Percentiles rank a stretch among this genome's conserved stretches.
Evolutionary conservation across 2,797 vertebrate species (phyloP).

Genomic region (Percopsis omiscomaycus): DNA sequence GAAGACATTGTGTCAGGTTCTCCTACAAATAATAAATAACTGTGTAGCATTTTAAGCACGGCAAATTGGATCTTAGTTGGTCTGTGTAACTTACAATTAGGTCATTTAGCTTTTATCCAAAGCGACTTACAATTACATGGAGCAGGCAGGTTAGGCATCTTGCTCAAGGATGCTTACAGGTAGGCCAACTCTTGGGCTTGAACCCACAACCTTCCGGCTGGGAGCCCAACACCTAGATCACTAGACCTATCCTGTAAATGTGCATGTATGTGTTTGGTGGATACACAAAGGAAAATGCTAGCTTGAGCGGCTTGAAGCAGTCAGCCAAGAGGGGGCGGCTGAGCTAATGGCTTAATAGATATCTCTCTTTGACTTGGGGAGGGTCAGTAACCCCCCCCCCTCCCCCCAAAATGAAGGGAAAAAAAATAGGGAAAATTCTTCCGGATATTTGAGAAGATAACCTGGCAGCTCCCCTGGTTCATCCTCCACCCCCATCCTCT

Average conservation of each 20-base stretch:
- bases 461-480: constrained; percentile 64
- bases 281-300: constrained; percentile 30
- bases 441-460: constrained; percentile 83
- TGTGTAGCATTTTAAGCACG: constrained; percentile 27
- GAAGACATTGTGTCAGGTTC: neutral
- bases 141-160: too few species aligned
- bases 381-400: constrained; percentile 70
- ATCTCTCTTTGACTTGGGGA: constrained; percentile 64
- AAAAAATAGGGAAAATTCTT: constrained; percentile 48
- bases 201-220: too few species aligned
- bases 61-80: constrained; percentile 26
- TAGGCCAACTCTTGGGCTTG: too few species aligned
- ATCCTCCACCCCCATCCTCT: constrained; percentile 64
- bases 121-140: too few species aligned
- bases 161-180: too few species aligned
- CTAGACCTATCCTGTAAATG: too few species aligned
- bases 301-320: constrained; percentile 53
- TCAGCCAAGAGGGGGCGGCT: constrained; percentile 52
- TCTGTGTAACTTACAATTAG: too few species aligned
- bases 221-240: too few species aligned
- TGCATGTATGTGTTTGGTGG: constrained; percentile 23
- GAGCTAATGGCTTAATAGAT: constrained; percentile 68
- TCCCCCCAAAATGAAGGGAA: constrained; percentile 44
- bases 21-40: neutral
- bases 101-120: too few species aligned